Evolutionary conservation across 1,140 invertebrate genomes (phyloP).

Genomic region (Hylaeus volcanicus): DNA sequence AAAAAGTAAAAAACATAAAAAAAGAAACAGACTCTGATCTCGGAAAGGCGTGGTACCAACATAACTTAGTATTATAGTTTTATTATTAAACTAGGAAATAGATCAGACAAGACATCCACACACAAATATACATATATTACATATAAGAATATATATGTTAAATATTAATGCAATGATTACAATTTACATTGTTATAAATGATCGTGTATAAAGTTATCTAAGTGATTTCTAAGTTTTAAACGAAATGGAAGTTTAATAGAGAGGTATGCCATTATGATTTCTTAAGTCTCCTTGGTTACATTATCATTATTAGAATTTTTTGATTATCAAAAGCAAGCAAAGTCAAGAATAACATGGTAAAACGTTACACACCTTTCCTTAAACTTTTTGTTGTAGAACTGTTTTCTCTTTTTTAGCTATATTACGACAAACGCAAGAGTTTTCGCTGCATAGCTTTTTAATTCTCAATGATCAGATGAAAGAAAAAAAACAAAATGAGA

Average conservation of each 20-base stretch:
- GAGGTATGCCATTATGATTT: conserved; percentile 78
- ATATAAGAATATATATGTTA: conserved; percentile 79
- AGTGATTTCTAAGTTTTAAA: conserved; percentile 79
- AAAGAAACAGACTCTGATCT: conserved; percentile 69
- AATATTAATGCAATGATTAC: conserved; percentile 80
- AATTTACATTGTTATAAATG: conserved; percentile 80
- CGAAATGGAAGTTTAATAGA: conserved; percentile 69
- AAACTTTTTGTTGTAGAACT: conserved; percentile 41
- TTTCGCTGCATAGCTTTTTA: conserved; percentile 43
- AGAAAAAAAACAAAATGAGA: conserved; percentile 9
- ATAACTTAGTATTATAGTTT: conserved; percentile 80
- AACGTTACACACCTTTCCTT: conserved; percentile 25
- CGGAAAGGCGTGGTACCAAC: conserved; percentile 73
- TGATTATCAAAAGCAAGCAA: conserved; percentile 54
- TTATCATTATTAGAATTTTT: conserved; percentile 58
- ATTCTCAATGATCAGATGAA: conserved; percentile 40
- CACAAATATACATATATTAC: conserved; percentile 79
- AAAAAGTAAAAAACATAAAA: conserved; percentile 34
- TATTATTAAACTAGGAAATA: conserved; percentile 77
- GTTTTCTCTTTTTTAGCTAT: conserved; percentile 35
- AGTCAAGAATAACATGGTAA: conserved; percentile 24
- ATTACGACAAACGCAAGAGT: conserved; percentile 37
- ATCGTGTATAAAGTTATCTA: conserved; percentile 81
- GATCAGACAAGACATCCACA: conserved; percentile 76
- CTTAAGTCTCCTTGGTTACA: conserved; percentile 66